These are phyloP conservation scores for Elephas maximus DNA, from an alignment of 2,113 vertebrate genomes.

Conservation along the genomic window DNA sequence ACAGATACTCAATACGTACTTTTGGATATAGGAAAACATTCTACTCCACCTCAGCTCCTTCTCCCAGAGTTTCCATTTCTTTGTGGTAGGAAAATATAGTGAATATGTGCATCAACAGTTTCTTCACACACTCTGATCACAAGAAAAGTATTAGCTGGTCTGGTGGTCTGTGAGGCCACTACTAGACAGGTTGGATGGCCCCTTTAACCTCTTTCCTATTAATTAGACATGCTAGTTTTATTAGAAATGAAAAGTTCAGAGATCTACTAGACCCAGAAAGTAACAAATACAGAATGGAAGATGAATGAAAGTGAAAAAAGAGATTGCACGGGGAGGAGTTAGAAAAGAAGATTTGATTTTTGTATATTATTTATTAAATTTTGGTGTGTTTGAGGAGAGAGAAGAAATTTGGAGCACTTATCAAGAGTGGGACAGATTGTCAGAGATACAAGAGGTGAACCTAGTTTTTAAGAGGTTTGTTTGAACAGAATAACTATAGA, in stretches of 20 bases:
- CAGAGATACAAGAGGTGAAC: neutral
- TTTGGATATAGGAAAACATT: neutral
- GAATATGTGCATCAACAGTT: neutral
- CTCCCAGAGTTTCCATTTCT: neutral
- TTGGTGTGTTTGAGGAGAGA: neutral
- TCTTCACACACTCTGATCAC: neutral
- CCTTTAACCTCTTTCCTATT: neutral
- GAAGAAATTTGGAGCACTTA: neutral
- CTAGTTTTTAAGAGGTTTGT: neutral
- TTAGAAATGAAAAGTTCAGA: slow-evolving; percentile 2
- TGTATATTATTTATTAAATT: neutral
- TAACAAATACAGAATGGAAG: neutral
- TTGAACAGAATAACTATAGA: neutral
- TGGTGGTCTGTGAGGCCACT: neutral
- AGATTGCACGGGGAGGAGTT: neutral
- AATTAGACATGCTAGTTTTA: neutral
- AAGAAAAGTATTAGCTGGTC: neutral
- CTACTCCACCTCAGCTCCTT: neutral
- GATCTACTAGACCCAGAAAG: neutral
- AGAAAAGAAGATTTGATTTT: neutral
- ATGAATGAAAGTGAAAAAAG: neutral
- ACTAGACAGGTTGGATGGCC: neutral
- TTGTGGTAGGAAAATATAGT: neutral
- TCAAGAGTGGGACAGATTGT: neutral
- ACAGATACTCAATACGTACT: neutral